These are phyloP conservation scores for Nesoenas mayeri DNA, from an alignment of 2,113 vertebrate species.

Conservation along the genomic window DNA sequence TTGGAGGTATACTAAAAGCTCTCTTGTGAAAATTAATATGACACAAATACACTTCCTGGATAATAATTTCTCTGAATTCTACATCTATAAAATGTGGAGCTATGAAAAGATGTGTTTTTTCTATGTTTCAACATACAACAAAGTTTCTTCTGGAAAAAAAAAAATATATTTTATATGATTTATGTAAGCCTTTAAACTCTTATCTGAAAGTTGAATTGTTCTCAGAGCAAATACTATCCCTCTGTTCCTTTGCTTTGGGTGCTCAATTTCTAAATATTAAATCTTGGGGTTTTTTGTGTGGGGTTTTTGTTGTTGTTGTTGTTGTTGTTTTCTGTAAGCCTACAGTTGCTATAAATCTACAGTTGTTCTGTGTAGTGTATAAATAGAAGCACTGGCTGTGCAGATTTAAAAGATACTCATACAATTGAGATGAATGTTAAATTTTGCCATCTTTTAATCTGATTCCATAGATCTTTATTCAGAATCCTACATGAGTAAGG, in stretches of 20 bases:
- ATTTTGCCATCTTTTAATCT: background rate
- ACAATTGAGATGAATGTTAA: background rate
- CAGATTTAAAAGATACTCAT: background rate
- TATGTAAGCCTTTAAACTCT: background rate
- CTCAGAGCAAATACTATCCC: background rate
- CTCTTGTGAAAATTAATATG: background rate
- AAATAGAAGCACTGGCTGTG: background rate
- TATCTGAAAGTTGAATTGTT: background rate
- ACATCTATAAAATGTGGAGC: background rate
- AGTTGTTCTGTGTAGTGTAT: background rate
- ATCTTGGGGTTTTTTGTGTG: background rate
- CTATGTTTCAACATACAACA: background rate
- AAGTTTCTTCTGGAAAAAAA: background rate
- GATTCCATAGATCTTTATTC: background rate
- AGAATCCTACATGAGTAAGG: background rate
- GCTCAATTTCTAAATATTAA: background rate
- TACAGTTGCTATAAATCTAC: background rate
- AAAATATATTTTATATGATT: background rate
- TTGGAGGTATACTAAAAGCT: background rate
- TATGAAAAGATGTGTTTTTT: rapidly evolving
- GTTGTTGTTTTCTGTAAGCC: background rate
- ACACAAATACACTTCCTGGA: background rate
- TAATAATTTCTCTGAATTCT: background rate
- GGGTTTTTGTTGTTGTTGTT: too few species aligned
- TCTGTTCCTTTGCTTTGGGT: background rate